Evolutionary conservation across 53 echinoderm and acorn worm genomes (phyloP).

Genomic region (Paracentrotus lividus): DNA sequence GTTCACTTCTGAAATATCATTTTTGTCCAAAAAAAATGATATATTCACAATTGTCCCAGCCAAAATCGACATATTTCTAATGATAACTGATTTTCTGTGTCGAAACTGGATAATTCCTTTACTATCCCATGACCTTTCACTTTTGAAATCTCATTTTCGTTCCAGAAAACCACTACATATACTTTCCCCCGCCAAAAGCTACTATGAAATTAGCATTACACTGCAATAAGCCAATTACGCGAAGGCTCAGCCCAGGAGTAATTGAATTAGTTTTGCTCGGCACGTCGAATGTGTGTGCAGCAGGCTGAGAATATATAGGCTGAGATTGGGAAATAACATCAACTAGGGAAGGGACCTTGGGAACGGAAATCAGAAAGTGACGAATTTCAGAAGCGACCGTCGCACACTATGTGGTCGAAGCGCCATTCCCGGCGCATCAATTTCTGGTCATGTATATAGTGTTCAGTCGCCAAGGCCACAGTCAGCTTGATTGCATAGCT

Average conservation of each 20-base stretch:
- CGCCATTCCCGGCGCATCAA: background rate
- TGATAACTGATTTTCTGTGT: background rate
- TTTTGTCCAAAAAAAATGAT: no score
- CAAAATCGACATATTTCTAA: no score
- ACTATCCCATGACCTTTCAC: background rate
- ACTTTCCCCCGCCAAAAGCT: slow-evolving; percentile 25
- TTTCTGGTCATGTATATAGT: background rate
- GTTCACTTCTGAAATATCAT: no score
- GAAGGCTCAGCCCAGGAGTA: background rate
- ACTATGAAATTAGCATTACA: slow-evolving; percentile 37
- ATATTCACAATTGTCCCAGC: no score
- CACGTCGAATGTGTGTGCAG: slow-evolving; percentile 11
- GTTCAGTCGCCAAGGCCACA: background rate
- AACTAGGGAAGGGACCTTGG: slow-evolving; percentile 8
- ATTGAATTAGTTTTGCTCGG: background rate
- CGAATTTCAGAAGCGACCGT: background rate
- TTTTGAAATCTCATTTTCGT: background rate
- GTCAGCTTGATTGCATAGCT: slow-evolving; percentile 12
- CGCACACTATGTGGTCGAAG: background rate
- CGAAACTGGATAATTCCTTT: background rate
- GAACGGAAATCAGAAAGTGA: slow-evolving; percentile 10
- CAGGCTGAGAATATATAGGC: background rate
- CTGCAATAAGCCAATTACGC: slow-evolving; percentile 23
- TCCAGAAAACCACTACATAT: background rate
- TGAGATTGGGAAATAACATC: background rate